Conservation (phyloP, 2,113 vertebrate genomes). For the Anser brachyrhynchus region DNA sequence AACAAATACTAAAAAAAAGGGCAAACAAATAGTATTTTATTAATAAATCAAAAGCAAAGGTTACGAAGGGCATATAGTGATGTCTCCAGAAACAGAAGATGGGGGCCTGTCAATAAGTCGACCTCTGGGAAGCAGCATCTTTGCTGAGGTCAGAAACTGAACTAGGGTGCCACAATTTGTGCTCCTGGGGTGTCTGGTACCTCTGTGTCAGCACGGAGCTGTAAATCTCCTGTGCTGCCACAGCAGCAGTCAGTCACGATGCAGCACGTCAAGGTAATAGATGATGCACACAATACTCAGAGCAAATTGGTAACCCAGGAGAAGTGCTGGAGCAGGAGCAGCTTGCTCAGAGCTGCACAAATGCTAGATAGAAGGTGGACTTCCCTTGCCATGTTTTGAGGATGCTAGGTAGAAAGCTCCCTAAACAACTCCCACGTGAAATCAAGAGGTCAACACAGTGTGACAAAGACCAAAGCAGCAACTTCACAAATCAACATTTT, state of each 20-base stretch:
- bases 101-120: not conserved
- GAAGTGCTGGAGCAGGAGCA: constrained; percentile 25
- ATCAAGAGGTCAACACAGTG: constrained; percentile 19
- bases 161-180: not conserved
- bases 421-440: constrained; percentile 11
- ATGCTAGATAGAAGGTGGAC: not conserved
- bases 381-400: not conserved
- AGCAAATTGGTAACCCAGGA: not conserved
- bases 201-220: not conserved
- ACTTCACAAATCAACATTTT: constrained; percentile 1
- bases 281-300: not conserved
- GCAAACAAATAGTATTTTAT: not conserved
- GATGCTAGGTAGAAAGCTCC: not conserved
- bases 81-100: not conserved
- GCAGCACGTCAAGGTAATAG: not conserved
- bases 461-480: not conserved
- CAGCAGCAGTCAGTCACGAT: not conserved
- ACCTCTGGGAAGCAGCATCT: not conserved
- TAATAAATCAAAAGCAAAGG: not conserved
- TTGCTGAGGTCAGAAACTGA: not conserved
- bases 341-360: constrained; percentile 36
- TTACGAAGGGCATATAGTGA: not conserved
- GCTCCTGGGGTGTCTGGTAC: not conserved
- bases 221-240: not conserved
- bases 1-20: not conserved